Base-by-base conservation (phyloP, 2,888 invertebrate species). In the Cheilosia vernalis region DNA sequence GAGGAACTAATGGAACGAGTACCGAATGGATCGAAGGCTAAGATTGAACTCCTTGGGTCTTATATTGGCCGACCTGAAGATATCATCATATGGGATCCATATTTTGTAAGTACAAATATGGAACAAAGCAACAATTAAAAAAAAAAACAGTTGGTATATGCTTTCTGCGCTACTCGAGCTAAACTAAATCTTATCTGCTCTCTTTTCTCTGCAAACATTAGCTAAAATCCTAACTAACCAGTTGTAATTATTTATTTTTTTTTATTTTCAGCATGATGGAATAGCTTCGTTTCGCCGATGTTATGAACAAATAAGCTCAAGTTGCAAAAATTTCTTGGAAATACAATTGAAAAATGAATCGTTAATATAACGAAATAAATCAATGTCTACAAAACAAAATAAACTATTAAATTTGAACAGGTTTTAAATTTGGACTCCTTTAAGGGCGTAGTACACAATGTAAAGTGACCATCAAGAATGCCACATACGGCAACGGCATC, bases 11-110 rank as follows among this genome's bases (percentile, higher is more conserved):
- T 93, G 51, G 91, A 92, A 66, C 21, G 56, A 9, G 94, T 95
- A 42, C 95, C 96, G 1, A 90, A 92, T 58, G 93, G 93, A 27
- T 92, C 93, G 63, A 95, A 94, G 89, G 96, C 97, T 0, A 94
- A 95, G 89, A 93, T 98, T 42, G 93, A 95, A 72, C 92, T 97
- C 13, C 94, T 98, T 76, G 98, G 98, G 37, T 94, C 95, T 73
- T 97, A 95, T 92, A 96, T 98, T 91, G 96, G 96, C 1, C 91
- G 96, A 89, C 64, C 82, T 6, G 95, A 95, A 51, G 95, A 96
- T 85, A 92, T 93, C 85, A 96, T 96, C 77, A 98, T 98, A 87
- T 93, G 95, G 83, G 98, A 98, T 92, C 98, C 98, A 7, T 97
- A 98, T 90, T 98, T 96, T 93, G 97, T 97, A 93, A 93, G 94